Conservation (phyloP, 2,888 invertebrate genomes). For the Pardosa pseudoannulata region DNA sequence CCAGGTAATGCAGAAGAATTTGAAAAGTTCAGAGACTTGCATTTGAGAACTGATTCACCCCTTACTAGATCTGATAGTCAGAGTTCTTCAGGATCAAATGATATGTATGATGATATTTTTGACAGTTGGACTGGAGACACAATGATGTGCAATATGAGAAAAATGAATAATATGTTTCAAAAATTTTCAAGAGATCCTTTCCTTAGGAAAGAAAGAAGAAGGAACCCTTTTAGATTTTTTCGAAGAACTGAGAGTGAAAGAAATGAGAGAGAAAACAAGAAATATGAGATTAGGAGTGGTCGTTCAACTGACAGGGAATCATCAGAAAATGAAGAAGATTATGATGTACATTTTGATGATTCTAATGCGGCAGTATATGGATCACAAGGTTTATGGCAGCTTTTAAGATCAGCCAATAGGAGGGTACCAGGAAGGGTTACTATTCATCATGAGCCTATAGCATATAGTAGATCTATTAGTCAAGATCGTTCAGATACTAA, state of each 20-base stretch:
- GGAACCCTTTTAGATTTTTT: conserved; percentile 60
- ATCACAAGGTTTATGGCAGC: conserved; percentile 70
- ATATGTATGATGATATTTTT: conserved; percentile 75
- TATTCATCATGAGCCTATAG: conserved; percentile 37
- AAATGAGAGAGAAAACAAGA: conserved; percentile 68
- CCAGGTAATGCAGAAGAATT: conserved; percentile 67
- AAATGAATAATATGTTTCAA: conserved; percentile 70
- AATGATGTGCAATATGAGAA: conserved; percentile 73
- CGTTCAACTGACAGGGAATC: conserved; percentile 55
- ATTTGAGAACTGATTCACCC: conserved; percentile 50
- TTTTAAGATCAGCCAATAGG: conserved; percentile 60
- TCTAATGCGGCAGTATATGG: conserved; percentile 67
- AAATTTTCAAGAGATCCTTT: conserved; percentile 70
- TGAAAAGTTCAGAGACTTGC: conserved; percentile 60
- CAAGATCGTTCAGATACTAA: conserved; percentile 58
- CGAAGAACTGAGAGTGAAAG: conserved; percentile 73
- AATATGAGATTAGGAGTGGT: conserved; percentile 38
- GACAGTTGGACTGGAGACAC: conserved; percentile 74
- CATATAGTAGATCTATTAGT: conserved; percentile 58
- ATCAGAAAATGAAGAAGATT: conserved; percentile 73
- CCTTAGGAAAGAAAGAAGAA: conserved; percentile 59
- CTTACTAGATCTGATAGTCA: conserved; percentile 74
- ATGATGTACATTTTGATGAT: conserved; percentile 71
- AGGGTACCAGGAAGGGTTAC: conserved; percentile 50
- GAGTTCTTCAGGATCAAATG: conserved; percentile 74